phyloP scores from a whole-genome alignment of 2,888 invertebrate species.

The Hyppa rectilinea region DNA sequence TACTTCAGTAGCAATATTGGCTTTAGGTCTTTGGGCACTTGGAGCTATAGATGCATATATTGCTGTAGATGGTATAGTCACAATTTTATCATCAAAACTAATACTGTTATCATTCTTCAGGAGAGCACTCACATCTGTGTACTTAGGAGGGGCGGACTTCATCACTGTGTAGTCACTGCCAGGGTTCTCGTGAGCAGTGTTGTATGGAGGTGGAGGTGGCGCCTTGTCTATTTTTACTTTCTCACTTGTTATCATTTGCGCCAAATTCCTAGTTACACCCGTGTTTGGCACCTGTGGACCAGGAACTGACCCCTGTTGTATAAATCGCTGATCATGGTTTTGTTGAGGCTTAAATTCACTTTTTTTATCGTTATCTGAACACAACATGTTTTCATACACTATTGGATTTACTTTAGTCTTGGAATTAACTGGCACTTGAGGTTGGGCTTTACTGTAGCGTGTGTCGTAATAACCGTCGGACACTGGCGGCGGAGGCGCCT shows the following conservation, averaged over 20 bases:
- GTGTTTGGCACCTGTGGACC: constrained; percentile 86
- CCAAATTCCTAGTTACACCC: constrained; percentile 77
- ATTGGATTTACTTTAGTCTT: constrained; percentile 83
- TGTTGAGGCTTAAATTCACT: constrained; percentile 81
- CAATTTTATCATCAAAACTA: constrained; percentile 85
- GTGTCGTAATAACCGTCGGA: constrained; percentile 89
- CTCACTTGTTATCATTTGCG: constrained; percentile 80
- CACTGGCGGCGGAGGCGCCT: constrained; percentile 84
- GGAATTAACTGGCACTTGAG: constrained; percentile 93
- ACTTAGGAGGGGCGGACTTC: constrained; percentile 89
- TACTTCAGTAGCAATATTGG: constrained; percentile 90
- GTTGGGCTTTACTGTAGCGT: constrained; percentile 94
- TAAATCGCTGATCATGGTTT: constrained; percentile 82
- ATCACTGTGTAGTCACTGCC: constrained; percentile 87
- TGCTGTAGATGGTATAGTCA: constrained; percentile 87
- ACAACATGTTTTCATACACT: constrained; percentile 89
- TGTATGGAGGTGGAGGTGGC: constrained; percentile 88
- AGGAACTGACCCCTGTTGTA: constrained; percentile 85
- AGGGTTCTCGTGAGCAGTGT: constrained; percentile 78
- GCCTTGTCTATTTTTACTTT: constrained; percentile 89
- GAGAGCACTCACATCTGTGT: constrained; percentile 86
- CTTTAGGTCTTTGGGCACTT: constrained; percentile 89
- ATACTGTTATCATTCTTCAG: constrained; percentile 82
- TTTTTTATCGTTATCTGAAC: constrained; percentile 85
- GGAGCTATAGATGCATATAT: constrained; percentile 90